Percentiles rank a stretch among this genome's conserved stretches.
phyloP scores from a whole-genome alignment of 2,113 vertebrate genomes.

The Petrocephalus microphthalmus region DNA sequence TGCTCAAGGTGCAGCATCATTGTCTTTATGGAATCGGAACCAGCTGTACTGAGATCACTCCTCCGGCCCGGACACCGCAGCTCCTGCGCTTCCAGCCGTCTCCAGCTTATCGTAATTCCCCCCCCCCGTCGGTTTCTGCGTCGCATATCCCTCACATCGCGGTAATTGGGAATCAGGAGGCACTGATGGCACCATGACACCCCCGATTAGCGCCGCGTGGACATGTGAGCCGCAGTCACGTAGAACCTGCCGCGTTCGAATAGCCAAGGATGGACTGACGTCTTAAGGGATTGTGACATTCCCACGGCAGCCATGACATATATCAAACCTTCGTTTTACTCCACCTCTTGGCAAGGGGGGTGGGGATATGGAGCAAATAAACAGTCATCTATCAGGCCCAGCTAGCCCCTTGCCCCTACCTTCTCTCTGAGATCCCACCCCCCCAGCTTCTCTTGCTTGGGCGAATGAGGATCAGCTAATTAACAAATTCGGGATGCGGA shows the following conservation, averaged over 20 bases:
- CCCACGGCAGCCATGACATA: conserved; percentile 7
- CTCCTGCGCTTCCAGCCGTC: not conserved
- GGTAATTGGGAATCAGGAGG: conserved; percentile 54
- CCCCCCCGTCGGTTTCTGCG: not conserved
- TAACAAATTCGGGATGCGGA: conserved; percentile 19
- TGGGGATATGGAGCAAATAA: conserved; percentile 23
- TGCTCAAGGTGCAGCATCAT: not conserved
- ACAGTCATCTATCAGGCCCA: conserved; percentile 19
- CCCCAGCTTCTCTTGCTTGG: conserved; percentile 31
- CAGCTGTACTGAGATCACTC: not conserved
- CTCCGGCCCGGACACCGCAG: not conserved
- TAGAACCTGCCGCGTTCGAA: conserved; percentile 49
- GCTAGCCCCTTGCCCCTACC: not conserved
- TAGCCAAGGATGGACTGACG: conserved; percentile 28
- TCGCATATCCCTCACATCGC: conserved; percentile 28
- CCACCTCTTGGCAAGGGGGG: not conserved
- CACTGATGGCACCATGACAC: conserved; percentile 53
- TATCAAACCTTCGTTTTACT: conserved; percentile 26
- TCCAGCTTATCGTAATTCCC: not conserved
- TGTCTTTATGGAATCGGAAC: not conserved
- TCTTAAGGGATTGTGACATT: conserved; percentile 33
- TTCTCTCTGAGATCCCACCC: conserved; percentile 29
- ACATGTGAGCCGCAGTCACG: conserved; percentile 34
- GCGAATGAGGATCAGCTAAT: conserved; percentile 38
- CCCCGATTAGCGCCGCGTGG: conserved; percentile 43